phyloP scores from a whole-genome alignment of 2,888 invertebrate species.

The Archips xylosteana region DNA sequence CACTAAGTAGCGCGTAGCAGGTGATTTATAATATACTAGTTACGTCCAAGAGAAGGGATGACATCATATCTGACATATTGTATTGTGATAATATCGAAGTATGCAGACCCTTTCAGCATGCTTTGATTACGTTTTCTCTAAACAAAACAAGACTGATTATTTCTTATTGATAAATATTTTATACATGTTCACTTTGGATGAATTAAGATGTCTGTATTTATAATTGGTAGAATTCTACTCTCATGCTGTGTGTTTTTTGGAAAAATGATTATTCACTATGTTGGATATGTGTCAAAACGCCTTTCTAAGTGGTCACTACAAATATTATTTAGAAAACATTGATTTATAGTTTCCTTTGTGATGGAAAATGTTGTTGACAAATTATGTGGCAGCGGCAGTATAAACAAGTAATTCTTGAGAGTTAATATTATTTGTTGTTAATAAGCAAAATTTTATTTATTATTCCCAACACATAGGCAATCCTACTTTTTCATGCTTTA shows the following conservation, averaged over 20 bases:
- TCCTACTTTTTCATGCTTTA: slow-evolving; percentile 75
- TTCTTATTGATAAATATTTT: slow-evolving; percentile 85
- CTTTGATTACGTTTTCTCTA: slow-evolving; percentile 83
- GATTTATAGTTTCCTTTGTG: slow-evolving; percentile 76
- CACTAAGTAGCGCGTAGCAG: slow-evolving; percentile 86
- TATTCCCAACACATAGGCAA: slow-evolving; percentile 77
- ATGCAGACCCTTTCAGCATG: slow-evolving; percentile 67
- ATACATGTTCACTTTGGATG: slow-evolving; percentile 84
- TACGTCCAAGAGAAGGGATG: slow-evolving; percentile 86
- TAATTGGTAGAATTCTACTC: slow-evolving; percentile 76
- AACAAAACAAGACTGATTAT: slow-evolving; percentile 87
- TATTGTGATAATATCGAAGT: slow-evolving; percentile 82
- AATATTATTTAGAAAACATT: slow-evolving; percentile 74
- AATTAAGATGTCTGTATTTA: slow-evolving; percentile 82
- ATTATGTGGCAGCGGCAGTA: slow-evolving; percentile 81
- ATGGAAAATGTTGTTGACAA: slow-evolving; percentile 84
- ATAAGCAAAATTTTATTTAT: slow-evolving; percentile 85
- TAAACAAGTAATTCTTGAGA: slow-evolving; percentile 68
- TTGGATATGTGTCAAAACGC: slow-evolving; percentile 85
- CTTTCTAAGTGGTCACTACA: slow-evolving; percentile 83
- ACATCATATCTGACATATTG: slow-evolving; percentile 86
- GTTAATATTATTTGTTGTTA: slow-evolving; percentile 79
- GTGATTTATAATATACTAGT: slow-evolving; percentile 83
- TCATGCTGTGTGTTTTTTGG: slow-evolving; percentile 76
- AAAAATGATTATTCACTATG: slow-evolving; percentile 81